These are phyloP conservation scores for Cynopterus sphinx DNA, from an alignment of 2,797 vertebrate genomes.

Conservation along the genomic window DNA sequence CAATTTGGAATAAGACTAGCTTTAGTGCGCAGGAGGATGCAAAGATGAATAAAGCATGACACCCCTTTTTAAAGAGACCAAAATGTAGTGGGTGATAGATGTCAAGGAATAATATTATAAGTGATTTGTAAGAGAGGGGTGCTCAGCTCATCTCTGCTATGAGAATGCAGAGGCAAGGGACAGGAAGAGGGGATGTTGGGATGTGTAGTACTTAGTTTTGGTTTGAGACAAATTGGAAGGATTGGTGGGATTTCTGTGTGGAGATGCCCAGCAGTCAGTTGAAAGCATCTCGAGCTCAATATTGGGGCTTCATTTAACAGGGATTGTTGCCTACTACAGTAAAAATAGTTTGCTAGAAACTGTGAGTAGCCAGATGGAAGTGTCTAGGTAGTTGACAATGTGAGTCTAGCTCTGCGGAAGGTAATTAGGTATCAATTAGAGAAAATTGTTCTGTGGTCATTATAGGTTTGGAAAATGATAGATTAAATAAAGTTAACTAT, in stretches of 20 bases:
- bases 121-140: background rate
- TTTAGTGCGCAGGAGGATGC: background rate
- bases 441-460: background rate
- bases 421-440: background rate
- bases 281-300: background rate
- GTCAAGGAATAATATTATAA: background rate
- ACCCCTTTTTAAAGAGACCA: background rate
- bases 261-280: background rate
- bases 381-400: background rate
- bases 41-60: background rate
- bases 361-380: background rate
- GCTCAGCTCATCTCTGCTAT: background rate
- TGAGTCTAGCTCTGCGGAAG: background rate
- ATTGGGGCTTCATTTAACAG: background rate
- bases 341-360: background rate
- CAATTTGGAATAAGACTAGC: background rate
- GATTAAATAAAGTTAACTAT: background rate
- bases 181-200: background rate
- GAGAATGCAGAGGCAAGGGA: background rate
- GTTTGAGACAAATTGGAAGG: background rate
- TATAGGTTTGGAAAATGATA: background rate
- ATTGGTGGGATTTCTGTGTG: background rate
- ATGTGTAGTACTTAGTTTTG: background rate
- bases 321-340: background rate
- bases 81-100: background rate